These are phyloP conservation scores for Eupsittula cactorum DNA, from an alignment of 2,113 vertebrate species.

Conservation along the genomic window DNA sequence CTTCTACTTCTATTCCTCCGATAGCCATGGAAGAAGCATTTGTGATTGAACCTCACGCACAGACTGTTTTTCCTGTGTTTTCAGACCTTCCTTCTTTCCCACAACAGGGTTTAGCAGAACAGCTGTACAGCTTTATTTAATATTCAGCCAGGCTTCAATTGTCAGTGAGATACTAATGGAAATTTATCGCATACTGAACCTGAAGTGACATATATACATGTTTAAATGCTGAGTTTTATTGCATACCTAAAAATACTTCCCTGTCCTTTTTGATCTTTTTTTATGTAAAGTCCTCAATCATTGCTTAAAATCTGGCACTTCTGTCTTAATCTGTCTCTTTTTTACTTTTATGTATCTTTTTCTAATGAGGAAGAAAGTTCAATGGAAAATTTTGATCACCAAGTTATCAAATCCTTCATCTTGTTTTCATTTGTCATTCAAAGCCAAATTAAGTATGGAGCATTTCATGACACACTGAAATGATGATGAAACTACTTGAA, in stretches of 20 bases:
- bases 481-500: background rate
- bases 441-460: background rate
- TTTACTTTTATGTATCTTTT: background rate
- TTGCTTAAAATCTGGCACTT: conserved; percentile 1
- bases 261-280: conserved; percentile 19
- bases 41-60: background rate
- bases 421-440: background rate
- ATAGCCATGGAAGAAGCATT: background rate
- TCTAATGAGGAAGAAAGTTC: background rate
- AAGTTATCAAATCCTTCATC: background rate
- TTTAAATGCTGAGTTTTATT: conserved; percentile 43
- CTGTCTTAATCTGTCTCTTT: background rate
- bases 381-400: background rate
- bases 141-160: conserved; percentile 19
- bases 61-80: background rate
- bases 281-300: background rate
- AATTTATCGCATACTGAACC: conserved; percentile 21
- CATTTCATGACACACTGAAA: background rate
- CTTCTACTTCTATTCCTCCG: background rate
- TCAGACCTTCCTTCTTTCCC: background rate
- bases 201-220: conserved; percentile 1
- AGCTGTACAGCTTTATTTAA: background rate
- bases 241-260: conserved; percentile 17
- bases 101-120: background rate
- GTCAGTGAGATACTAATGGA: conserved; percentile 13